phyloP scores from a whole-genome alignment of 2,113 vertebrate species.

The Accipiter cooperii region DNA sequence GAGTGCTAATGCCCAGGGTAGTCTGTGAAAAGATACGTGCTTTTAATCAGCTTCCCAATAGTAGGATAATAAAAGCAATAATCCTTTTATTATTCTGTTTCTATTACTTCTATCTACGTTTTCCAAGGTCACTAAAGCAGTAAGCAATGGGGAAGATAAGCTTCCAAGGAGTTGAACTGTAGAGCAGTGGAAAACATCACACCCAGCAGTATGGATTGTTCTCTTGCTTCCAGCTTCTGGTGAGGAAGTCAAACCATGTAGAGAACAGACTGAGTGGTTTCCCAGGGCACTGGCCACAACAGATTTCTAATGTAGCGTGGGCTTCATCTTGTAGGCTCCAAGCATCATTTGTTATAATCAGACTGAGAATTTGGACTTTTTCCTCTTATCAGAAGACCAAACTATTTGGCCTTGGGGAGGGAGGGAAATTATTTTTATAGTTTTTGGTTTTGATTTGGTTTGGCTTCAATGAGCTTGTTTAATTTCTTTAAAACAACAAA shows the following conservation, averaged over 20 bases:
- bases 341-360: background rate
- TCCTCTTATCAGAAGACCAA: background rate
- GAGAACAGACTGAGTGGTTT: background rate
- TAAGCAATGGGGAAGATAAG: background rate
- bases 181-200: background rate
- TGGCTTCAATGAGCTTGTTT: background rate
- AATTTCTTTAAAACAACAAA: background rate
- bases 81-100: background rate
- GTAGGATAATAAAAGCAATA: background rate
- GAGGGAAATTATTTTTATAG: background rate
- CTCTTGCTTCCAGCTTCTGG: background rate
- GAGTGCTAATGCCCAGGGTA: background rate
- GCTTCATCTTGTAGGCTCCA: background rate
- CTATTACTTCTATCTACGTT: background rate
- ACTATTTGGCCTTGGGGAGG: background rate
- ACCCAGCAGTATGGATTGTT: background rate
- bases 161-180: background rate
- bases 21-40: background rate
- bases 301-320: background rate
- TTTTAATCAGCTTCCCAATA: conserved; percentile 1
- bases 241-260: background rate
- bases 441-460: background rate
- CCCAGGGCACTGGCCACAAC: background rate
- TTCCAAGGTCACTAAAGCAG: background rate
- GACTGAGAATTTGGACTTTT: background rate